These are phyloP conservation scores for Sebastes kiyomatsui DNA, from an alignment of 2,797 vertebrate species.

Conservation along the genomic window DNA sequence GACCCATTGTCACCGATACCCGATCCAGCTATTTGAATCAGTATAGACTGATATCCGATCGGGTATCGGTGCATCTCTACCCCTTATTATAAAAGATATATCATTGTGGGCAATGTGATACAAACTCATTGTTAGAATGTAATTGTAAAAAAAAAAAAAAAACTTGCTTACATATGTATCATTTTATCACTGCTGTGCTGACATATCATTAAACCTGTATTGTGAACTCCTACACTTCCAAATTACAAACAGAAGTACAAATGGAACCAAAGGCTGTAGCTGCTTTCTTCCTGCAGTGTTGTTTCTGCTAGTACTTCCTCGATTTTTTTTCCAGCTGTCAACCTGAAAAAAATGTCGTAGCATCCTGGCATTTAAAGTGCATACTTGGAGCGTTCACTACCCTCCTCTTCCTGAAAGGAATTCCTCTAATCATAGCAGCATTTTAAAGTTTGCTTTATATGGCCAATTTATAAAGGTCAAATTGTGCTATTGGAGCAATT, in stretches of 20 bases:
- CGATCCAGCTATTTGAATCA: too few species aligned
- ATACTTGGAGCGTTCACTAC: neutral
- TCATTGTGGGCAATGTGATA: neutral
- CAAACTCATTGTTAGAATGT: neutral
- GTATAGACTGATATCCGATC: too few species aligned
- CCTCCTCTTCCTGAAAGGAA: neutral
- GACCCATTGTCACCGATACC: too few species aligned
- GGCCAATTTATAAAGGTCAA: neutral
- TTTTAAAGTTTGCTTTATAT: neutral
- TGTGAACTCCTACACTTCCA: neutral
- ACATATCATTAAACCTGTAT: neutral
- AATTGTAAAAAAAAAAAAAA: too few species aligned
- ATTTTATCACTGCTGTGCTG: neutral
- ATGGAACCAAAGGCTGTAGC: conserved; percentile 1
- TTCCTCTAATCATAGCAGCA: neutral
- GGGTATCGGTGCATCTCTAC: too few species aligned
- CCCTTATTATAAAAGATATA: neutral
- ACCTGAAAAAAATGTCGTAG: conserved; percentile 14
- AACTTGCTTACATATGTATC: neutral
- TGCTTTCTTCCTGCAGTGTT: conserved; percentile 56
- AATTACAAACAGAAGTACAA: conserved; percentile 17
- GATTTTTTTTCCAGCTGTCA: conserved; percentile 49
- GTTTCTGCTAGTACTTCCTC: conserved; percentile 52
- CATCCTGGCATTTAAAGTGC: conserved; percentile 41
- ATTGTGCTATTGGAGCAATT: neutral